Conservation (phyloP, 2,888 invertebrate species). For the Agrenia bidenticulata region DNA sequence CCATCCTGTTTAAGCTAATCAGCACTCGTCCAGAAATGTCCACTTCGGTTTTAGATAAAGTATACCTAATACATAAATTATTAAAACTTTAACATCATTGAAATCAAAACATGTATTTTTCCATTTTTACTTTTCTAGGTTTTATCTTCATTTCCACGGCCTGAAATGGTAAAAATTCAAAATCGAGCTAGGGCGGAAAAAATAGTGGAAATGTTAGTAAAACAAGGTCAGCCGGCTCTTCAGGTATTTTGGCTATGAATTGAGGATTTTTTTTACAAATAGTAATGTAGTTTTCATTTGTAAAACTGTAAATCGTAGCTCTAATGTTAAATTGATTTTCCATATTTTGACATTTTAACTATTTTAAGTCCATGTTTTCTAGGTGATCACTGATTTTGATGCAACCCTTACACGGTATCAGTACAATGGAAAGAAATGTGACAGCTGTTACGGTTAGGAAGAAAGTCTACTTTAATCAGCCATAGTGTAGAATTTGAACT, state of each 20-base stretch:
- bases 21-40: no score
- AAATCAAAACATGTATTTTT: constrained; percentile 3
- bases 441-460: constrained; percentile 76
- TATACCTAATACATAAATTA: no score
- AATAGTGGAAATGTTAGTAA: constrained; percentile 22
- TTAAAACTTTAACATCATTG: neutral
- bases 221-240: constrained; percentile 30
- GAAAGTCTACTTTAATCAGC: no score
- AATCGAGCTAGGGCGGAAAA: constrained; percentile 29
- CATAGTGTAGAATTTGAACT: no score
- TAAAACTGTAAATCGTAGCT: no score
- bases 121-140: constrained; percentile 12
- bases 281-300: no score
- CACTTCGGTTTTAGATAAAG: no score
- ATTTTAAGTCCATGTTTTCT: constrained; percentile 55
- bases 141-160: constrained; percentile 13
- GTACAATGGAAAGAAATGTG: constrained; percentile 68
- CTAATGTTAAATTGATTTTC: no score
- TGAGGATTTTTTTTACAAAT: no score
- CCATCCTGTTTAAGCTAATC: no score
- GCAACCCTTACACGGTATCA: constrained; percentile 80
- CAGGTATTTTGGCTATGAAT: no score
- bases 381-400: constrained; percentile 88
- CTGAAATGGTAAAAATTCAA: constrained; percentile 33
- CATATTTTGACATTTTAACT: no score